Percentiles rank a stretch among this genome's conserved stretches.
These are phyloP conservation scores for Drosophila persimilis DNA, from an alignment of 1,140 invertebrate species.

Conservation along the genomic window DNA sequence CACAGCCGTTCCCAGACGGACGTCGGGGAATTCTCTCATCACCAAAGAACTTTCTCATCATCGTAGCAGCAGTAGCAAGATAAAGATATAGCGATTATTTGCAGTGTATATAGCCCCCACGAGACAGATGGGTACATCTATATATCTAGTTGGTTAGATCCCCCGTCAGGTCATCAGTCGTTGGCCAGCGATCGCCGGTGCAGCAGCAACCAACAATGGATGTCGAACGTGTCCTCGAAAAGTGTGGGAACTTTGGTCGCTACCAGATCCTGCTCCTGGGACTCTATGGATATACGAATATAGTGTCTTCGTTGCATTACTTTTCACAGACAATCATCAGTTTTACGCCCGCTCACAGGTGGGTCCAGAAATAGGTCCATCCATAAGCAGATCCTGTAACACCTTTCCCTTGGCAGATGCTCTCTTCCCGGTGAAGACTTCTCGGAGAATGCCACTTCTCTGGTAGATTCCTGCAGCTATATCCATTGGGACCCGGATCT, in stretches of 20 bases:
- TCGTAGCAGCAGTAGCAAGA: conserved; percentile 1
- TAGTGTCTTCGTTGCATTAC: conserved; percentile 84
- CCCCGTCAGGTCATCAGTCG: conserved; percentile 30
- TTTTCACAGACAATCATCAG: conserved; percentile 85
- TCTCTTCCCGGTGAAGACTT: neutral
- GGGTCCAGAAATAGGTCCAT: conserved; percentile 14
- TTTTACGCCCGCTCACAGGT: conserved; percentile 83
- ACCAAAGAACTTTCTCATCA: conserved; percentile 10
- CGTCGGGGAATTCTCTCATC: conserved; percentile 13
- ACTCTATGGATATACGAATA: conserved; percentile 85
- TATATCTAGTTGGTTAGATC: conserved; percentile 21
- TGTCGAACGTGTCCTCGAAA: conserved; percentile 85
- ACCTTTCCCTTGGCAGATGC: conserved; percentile 25
- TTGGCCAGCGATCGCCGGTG: conserved; percentile 24
- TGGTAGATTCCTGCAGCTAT: conserved; percentile 10
- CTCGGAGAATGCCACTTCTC: neutral
- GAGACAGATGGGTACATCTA: neutral
- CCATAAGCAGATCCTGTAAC: neutral
- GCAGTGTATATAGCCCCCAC: conserved; percentile 12
- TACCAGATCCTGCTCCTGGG: conserved; percentile 86
- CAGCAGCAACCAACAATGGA: conserved; percentile 73
- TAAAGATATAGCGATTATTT: conserved; percentile 22
- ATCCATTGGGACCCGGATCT: neutral
- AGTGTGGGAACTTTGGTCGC: conserved; percentile 86
- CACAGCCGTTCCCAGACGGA: neutral